A percentile compares a stretch with the other conserved stretches of the same genome.
Evolutionary conservation across 2,797 vertebrate genomes (phyloP).

Genomic region (Gorsachius magnificus): DNA sequence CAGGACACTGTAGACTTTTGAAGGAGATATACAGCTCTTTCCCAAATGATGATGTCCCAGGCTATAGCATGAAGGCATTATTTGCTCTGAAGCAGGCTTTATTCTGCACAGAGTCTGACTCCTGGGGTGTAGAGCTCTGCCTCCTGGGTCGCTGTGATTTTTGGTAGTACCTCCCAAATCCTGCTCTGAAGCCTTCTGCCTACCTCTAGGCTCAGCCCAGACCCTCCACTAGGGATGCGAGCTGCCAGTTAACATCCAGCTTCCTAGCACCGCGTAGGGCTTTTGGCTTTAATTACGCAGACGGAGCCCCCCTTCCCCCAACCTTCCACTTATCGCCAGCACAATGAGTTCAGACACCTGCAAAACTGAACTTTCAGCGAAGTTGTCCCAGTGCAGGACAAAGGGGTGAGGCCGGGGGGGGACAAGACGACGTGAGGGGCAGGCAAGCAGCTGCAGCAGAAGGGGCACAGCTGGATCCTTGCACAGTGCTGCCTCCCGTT

Average conservation of each 20-base stretch:
- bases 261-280: fast-evolving
- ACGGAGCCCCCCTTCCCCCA: not conserved
- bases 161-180: not conserved
- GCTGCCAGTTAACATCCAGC: not conserved
- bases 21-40: not conserved
- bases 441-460: not conserved
- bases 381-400: not conserved
- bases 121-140: not conserved
- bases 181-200: not conserved
- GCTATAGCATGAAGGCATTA: not conserved
- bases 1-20: not conserved
- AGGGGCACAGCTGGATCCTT: slow-evolving; percentile 6
- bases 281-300: slow-evolving; percentile 26
- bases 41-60: not conserved
- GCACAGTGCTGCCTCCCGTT: not conserved
- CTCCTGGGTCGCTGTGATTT: not conserved
- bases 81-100: not conserved
- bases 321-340: not conserved
- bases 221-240: not conserved
- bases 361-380: not conserved
- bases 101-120: not conserved
- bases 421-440: not conserved
- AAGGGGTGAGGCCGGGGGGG: not conserved
- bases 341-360: slow-evolving; percentile 36
- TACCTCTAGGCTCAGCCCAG: not conserved